phyloP scores from a whole-genome alignment of 37 sponge, comb jelly and placozoan species.

The Amphimedon queenslandica region DNA sequence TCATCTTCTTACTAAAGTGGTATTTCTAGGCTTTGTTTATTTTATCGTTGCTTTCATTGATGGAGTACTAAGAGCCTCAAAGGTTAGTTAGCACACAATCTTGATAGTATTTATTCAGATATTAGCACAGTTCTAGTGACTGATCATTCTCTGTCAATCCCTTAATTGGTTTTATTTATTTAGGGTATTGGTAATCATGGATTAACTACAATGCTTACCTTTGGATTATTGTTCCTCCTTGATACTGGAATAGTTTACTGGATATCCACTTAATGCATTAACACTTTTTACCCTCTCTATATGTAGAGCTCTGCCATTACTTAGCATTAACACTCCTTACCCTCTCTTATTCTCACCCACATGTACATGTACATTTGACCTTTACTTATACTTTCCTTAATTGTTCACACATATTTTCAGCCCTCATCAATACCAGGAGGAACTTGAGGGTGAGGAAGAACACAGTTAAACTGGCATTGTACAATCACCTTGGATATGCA shows the following conservation, averaged over 20 bases:
- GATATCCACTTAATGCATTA: slow-evolving; percentile 30
- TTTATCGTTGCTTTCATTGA: slow-evolving; percentile 43
- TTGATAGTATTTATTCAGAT: background rate
- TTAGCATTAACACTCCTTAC: too few relatives aligned
- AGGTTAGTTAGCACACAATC: slow-evolving; percentile 8
- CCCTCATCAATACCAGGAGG: slow-evolving; percentile 57
- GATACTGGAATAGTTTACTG: slow-evolving; percentile 57
- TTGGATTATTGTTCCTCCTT: slow-evolving; percentile 26
- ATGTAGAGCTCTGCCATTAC: too few relatives aligned
- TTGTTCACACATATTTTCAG: slow-evolving; percentile 38
- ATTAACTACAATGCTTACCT: slow-evolving; percentile 5
- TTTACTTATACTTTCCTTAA: too few relatives aligned
- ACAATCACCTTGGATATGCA: slow-evolving; percentile 66
- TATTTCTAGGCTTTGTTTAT: slow-evolving; percentile 54
- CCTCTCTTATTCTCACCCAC: too few relatives aligned
- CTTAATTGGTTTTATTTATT: background rate
- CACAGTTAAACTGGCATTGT: slow-evolving; percentile 69
- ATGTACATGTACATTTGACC: too few relatives aligned
- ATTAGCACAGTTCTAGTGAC: background rate
- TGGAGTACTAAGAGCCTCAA: slow-evolving; percentile 35
- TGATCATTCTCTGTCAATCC: background rate
- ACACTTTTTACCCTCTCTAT: background rate
- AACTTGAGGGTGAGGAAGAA: slow-evolving; percentile 70
- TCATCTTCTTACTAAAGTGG: slow-evolving; percentile 30
- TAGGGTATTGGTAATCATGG: background rate